These are phyloP conservation scores for Rhinolophus sinicus DNA, from an alignment of 2,113 vertebrate genomes.

Conservation along the genomic window DNA sequence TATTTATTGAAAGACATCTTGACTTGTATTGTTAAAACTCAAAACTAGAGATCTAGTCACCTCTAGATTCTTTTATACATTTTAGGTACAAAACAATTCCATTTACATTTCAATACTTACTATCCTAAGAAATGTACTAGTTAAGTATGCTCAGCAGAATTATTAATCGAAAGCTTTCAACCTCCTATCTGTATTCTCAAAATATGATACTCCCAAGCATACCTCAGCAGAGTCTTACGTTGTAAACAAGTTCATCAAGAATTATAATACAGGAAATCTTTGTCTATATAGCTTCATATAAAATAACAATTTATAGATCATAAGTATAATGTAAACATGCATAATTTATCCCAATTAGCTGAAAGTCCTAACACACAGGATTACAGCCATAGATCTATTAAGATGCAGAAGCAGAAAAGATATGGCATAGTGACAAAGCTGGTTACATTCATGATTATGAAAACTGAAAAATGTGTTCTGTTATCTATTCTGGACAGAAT, in stretches of 20 bases:
- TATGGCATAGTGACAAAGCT: slow-evolving; percentile 71
- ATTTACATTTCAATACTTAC: background rate
- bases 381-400: slow-evolving; percentile 74
- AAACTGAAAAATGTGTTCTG: slow-evolving; percentile 70
- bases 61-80: background rate
- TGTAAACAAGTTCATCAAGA: slow-evolving; percentile 75
- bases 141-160: background rate
- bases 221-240: slow-evolving; percentile 41
- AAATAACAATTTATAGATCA: slow-evolving; percentile 74
- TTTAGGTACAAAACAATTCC: background rate
- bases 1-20: background rate
- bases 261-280: slow-evolving; percentile 74
- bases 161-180: background rate
- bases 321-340: slow-evolving; percentile 76
- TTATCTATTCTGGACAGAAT: slow-evolving; percentile 64
- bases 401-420: slow-evolving; percentile 72
- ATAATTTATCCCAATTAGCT: slow-evolving; percentile 85
- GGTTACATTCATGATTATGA: slow-evolving; percentile 75
- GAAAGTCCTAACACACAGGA: slow-evolving; percentile 79
- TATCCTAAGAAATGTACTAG: background rate
- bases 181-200: slow-evolving; percentile 60
- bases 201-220: slow-evolving; percentile 56
- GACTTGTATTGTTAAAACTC: background rate
- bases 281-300: slow-evolving; percentile 65
- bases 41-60: background rate